Evolutionary conservation across 2,888 invertebrate species (phyloP).

Genomic region (Agrypnus murinus): DNA sequence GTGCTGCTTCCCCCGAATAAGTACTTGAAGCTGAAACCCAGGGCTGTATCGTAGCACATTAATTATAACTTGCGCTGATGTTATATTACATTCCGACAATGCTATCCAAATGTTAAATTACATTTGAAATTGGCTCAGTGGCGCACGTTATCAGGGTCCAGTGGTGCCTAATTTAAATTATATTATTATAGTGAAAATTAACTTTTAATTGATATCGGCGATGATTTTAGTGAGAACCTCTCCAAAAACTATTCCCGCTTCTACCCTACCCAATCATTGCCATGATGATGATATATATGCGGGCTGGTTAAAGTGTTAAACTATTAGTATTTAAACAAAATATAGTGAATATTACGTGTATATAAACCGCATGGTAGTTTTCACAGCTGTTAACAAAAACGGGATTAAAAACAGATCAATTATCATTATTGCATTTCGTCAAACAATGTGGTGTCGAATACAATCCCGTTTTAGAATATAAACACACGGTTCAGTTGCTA

Average conservation of each 20-base stretch:
- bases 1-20: slow-evolving; percentile 16
- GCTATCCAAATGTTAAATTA: slow-evolving; percentile 68
- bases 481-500: slow-evolving; percentile 49
- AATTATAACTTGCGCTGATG: slow-evolving; percentile 69
- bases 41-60: slow-evolving; percentile 61
- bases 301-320: slow-evolving; percentile 55
- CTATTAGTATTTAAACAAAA: slow-evolving; percentile 26
- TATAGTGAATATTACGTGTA: neutral
- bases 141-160: slow-evolving; percentile 62
- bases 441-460: slow-evolving; percentile 55
- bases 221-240: slow-evolving; percentile 50
- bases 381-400: slow-evolving; percentile 61
- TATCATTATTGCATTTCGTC: slow-evolving; percentile 61
- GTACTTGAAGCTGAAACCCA: slow-evolving; percentile 33
- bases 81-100: slow-evolving; percentile 68
- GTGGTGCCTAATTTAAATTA: slow-evolving; percentile 62
- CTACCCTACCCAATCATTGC: no score
- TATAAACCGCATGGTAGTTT: slow-evolving; percentile 53
- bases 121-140: slow-evolving; percentile 65
- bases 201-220: slow-evolving; percentile 65
- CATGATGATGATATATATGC: no score
- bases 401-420: slow-evolving; percentile 64
- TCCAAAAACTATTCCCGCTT: slow-evolving; percentile 50
- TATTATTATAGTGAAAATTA: slow-evolving; percentile 67
- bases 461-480: slow-evolving; percentile 50